phyloP scores from a whole-genome alignment of 2,888 invertebrate genomes.

The Adelphocoris suturalis region DNA sequence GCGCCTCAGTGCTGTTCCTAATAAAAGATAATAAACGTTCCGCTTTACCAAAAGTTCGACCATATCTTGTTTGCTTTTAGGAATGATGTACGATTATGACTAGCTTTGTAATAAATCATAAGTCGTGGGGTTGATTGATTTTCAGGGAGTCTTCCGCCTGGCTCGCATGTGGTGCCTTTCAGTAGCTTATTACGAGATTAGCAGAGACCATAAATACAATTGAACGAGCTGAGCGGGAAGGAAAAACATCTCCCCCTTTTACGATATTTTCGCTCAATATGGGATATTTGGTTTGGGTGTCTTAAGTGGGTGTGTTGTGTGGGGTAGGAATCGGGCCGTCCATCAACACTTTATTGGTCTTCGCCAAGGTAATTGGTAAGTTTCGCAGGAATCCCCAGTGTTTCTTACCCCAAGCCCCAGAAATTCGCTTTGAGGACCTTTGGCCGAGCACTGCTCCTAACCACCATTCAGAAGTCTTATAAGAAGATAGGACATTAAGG shows the following conservation, averaged over 20 bases:
- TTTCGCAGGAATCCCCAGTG: slow-evolving; percentile 38
- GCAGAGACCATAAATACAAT: slow-evolving; percentile 59
- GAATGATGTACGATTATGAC: slow-evolving; percentile 1
- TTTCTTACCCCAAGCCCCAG: slow-evolving; percentile 16
- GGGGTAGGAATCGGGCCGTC: slow-evolving; percentile 51
- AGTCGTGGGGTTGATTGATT: slow-evolving; percentile 33
- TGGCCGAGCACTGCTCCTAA: neutral
- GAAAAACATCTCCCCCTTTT: slow-evolving; percentile 43
- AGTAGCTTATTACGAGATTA: slow-evolving; percentile 69
- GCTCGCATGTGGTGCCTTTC: slow-evolving; percentile 58
- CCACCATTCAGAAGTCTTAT: slow-evolving; percentile 59
- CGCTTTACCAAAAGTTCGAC: neutral
- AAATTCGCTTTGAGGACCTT: neutral
- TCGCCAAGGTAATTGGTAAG: slow-evolving; percentile 63
- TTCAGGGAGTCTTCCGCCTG: slow-evolving; percentile 22
- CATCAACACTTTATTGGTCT: slow-evolving; percentile 70
- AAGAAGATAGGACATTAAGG: slow-evolving; percentile 51
- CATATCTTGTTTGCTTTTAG: neutral
- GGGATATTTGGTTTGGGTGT: slow-evolving; percentile 50
- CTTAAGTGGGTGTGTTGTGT: slow-evolving; percentile 42
- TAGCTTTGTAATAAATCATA: neutral
- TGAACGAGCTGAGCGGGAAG: slow-evolving; percentile 26
- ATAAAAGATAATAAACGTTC: too few species aligned
- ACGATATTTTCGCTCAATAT: slow-evolving; percentile 60
- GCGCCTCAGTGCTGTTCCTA: too few species aligned